Conservation (phyloP, 2,113 vertebrate genomes). For the Megaceryle torquata region DNA sequence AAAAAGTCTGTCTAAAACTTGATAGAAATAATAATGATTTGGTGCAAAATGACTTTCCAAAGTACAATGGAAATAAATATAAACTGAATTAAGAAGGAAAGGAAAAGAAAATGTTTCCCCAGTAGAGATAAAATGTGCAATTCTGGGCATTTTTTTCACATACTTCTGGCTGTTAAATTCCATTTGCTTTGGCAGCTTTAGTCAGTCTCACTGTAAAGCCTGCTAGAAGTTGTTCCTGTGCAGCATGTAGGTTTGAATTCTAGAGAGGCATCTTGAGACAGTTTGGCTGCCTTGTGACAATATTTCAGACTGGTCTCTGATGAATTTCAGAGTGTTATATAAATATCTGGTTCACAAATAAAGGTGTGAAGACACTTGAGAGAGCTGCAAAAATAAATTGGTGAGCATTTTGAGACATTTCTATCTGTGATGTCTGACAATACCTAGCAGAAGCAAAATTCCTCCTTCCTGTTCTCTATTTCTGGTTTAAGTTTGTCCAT, state of each 20-base stretch:
- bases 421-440: constrained; percentile 9
- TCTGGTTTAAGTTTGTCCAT: constrained; percentile 21
- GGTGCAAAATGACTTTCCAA: constrained; percentile 11
- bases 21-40: constrained; percentile 15
- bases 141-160: constrained; percentile 50
- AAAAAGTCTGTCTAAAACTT: constrained; percentile 16
- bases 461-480: not conserved
- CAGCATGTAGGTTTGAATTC: not conserved
- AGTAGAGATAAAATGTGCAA: not conserved
- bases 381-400: constrained; percentile 49
- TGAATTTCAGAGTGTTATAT: constrained; percentile 58
- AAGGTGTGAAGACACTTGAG: constrained; percentile 59
- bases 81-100: constrained; percentile 30
- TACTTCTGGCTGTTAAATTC: constrained; percentile 63
- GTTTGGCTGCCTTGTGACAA: constrained; percentile 30
- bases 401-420: constrained; percentile 13
- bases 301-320: constrained; percentile 56
- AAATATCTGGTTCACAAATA: constrained; percentile 60
- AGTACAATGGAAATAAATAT: constrained; percentile 45
- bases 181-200: constrained; percentile 70
- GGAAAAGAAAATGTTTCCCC: constrained; percentile 9
- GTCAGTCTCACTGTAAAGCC: constrained; percentile 9
- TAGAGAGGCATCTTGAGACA: not conserved
- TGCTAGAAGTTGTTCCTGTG: constrained; percentile 30
- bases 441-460: constrained; percentile 17